Evolutionary conservation across 2,797 vertebrate species (phyloP).

Genomic region (Chloroceryle amazona): DNA sequence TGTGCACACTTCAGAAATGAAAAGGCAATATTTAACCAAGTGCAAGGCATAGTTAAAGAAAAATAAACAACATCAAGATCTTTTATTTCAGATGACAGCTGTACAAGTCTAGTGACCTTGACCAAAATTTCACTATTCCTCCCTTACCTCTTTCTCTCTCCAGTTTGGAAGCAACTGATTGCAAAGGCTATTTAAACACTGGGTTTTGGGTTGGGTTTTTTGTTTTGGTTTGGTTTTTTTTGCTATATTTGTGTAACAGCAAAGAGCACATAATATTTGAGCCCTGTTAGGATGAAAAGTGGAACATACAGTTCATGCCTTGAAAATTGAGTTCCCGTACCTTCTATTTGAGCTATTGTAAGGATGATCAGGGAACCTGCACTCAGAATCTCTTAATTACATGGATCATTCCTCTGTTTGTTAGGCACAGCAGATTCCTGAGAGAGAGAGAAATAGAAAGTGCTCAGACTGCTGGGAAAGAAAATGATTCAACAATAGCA

Average conservation of each 20-base stretch:
- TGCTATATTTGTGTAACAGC: neutral
- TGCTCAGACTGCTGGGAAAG: neutral
- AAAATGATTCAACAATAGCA: slow-evolving; percentile 5
- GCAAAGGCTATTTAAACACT: neutral
- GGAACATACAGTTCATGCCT: neutral
- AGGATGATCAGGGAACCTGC: neutral
- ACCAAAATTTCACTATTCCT: neutral
- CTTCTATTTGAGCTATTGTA: neutral
- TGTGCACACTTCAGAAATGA: neutral
- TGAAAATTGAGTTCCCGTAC: neutral
- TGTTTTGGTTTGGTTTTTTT: too few relatives aligned
- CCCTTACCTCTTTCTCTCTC: neutral
- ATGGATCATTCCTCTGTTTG: neutral
- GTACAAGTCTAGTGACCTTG: neutral
- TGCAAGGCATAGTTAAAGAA: neutral
- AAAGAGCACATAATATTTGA: neutral
- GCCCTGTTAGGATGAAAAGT: neutral
- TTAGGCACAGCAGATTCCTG: neutral
- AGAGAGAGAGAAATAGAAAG: neutral
- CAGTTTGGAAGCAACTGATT: neutral
- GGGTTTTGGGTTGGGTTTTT: too few relatives aligned
- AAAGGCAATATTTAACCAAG: neutral
- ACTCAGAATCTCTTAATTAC: slow-evolving; percentile 6
- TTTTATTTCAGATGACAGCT: neutral
- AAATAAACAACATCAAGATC: neutral